Evolutionary conservation across 2,888 invertebrate species (phyloP), one percentile per base, ranked within the genome.

Genomic region (Phytoseiulus persimilis): DNA sequence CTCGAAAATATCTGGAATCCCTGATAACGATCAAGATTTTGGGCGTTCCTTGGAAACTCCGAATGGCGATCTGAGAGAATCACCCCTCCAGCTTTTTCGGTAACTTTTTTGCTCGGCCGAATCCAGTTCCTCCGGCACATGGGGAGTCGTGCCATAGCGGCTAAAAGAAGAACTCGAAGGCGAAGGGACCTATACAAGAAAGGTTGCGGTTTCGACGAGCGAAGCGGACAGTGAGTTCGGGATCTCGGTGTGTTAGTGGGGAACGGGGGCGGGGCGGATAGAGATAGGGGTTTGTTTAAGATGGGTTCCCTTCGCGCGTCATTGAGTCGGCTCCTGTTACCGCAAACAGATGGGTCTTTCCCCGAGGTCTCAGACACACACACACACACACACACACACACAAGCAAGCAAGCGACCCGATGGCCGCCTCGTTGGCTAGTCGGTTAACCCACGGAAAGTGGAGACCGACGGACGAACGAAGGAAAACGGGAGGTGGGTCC

Each of bases 281-380:
- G 14, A 46, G 84, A 84, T 23, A 14, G 84, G 39, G 87, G 87
- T 87, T 87, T 87, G 87, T 87, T 87, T 87, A 87, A 87, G 87
- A 87, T 87, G 87, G 87, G 39, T 87, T 87, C 87, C 87, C 87
- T 87, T 87, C 87, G 32, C 87, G 87, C 87, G 23, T 87, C 87
- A 87, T 87, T 87, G 87, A 39, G 39, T 45, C 87, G 32, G 87
- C 87, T 87, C 87, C 33, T 45, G 87, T 87, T 87, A 87, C 87
- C 87, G 87, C 87, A 87, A 87, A 87, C 87, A 87, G 87, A 87
- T 87, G 87, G 87, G 39, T 87, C 45, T 87, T n/a, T 32, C 87
- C 32, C 87, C 33, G 87, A n/a, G 87, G 87, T 87, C 87, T 33
- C 87, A 84, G 31, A 83, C 83, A 5, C 83, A 32, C 31, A n/a